Evolutionary conservation across 2,113 vertebrate genomes (phyloP).

Genomic region (Stegastes partitus): DNA sequence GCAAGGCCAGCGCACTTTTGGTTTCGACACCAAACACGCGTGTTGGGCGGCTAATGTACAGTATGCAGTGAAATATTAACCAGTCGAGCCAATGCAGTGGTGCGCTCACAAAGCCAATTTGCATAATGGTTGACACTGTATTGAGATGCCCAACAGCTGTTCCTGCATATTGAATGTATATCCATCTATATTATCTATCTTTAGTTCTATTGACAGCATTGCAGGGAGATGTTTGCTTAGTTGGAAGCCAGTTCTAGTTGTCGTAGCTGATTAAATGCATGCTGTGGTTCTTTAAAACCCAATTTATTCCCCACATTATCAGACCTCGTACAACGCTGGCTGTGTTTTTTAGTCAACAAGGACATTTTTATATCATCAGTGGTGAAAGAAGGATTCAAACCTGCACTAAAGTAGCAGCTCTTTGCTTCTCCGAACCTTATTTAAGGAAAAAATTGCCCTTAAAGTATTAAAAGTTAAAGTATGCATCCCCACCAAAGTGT

Average conservation of each 20-base stretch:
- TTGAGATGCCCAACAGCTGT: slow-evolving; percentile 22
- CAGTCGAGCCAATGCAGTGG: slow-evolving; percentile 2
- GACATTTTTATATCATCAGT: no score
- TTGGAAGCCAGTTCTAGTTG: not conserved
- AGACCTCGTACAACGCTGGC: no score
- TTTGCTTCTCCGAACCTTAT: no score
- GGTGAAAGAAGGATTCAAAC: no score
- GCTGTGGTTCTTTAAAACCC: not conserved
- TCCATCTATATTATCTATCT: not conserved
- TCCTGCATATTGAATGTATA: slow-evolving; percentile 9
- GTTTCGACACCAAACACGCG: slow-evolving; percentile 18
- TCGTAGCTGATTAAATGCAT: no score
- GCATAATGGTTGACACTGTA: not conserved
- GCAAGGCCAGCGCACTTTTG: slow-evolving; percentile 57
- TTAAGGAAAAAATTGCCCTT: no score
- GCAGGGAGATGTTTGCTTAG: not conserved
- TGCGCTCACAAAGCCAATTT: slow-evolving; percentile 25
- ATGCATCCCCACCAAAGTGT: no score
- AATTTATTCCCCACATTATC: not conserved
- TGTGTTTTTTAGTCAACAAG: no score
- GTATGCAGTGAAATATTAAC: slow-evolving; percentile 34
- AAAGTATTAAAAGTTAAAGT: no score
- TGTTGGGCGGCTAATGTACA: slow-evolving; percentile 5
- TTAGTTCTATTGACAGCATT: slow-evolving; percentile 11
- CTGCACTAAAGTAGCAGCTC: no score